Evolutionary conservation across 2,113 vertebrate species (phyloP).

Genomic region (Callorhinus ursinus): DNA sequence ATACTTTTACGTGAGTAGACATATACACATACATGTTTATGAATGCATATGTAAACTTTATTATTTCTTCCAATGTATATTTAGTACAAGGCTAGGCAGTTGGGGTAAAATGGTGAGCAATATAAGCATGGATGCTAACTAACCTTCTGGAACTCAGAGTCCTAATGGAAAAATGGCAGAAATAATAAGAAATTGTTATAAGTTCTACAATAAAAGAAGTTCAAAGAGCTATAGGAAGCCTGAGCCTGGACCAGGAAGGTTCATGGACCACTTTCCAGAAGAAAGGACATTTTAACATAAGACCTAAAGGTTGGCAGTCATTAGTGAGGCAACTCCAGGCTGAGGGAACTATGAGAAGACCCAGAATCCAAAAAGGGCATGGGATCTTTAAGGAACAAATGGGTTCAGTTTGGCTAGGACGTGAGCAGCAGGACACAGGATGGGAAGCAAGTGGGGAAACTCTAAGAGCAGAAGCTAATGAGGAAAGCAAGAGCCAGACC

Average conservation of each 20-base stretch:
- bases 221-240: not conserved
- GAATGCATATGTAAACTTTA: not conserved
- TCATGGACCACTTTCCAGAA: not conserved
- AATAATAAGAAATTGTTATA: not conserved
- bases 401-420: not conserved
- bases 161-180: not conserved
- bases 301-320: not conserved
- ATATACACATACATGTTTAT: not conserved
- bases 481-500: not conserved
- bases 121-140: not conserved
- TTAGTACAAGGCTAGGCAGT: not conserved
- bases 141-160: not conserved
- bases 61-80: not conserved
- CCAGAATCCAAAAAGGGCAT: not conserved
- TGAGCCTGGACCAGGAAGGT: not conserved
- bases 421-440: not conserved
- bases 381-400: not conserved
- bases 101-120: not conserved
- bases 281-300: not conserved
- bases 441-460: not conserved
- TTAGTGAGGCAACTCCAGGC: not conserved
- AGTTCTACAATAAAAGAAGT: not conserved
- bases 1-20: not conserved
- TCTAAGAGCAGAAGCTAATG: not conserved
- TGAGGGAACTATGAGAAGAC: not conserved